These are phyloP conservation scores for Merluccius polli DNA, from an alignment of 2,797 vertebrate genomes.

Conservation along the genomic window DNA sequence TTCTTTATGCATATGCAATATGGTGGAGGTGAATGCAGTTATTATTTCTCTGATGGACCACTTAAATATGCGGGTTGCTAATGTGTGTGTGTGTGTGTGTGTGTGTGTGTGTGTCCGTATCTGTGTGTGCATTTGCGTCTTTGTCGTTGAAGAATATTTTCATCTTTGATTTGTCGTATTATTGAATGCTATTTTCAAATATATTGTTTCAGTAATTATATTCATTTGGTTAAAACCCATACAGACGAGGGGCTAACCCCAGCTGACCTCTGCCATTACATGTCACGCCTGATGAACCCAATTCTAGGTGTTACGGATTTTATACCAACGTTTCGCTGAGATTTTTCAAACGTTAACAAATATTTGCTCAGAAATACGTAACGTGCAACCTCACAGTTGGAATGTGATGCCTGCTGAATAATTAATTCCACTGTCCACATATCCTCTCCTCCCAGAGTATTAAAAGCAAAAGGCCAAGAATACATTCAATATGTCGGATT, in stretches of 20 bases:
- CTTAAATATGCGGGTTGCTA: not conserved
- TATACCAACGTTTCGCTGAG: not conserved
- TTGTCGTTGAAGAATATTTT: not conserved
- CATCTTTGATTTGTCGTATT: not conserved
- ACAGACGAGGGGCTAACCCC: not conserved
- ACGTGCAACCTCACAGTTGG: not conserved
- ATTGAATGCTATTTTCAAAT: not conserved
- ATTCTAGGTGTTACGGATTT: not conserved
- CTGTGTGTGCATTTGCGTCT: not conserved
- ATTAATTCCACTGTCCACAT: constrained; percentile 1
- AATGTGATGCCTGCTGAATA: not conserved
- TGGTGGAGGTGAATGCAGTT: not conserved
- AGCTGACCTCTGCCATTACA: not conserved
- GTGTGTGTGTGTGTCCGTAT: constrained; percentile 15
- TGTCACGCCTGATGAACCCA: not conserved
- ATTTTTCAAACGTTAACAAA: not conserved
- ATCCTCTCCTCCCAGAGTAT: not conserved
- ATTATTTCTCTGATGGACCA: not conserved
- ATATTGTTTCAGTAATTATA: not conserved
- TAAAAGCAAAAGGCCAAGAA: not conserved
- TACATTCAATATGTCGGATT: not conserved
- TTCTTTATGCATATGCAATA: not conserved
- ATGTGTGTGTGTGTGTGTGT: constrained; percentile 18
- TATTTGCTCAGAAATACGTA: not conserved
- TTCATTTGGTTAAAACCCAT: not conserved